A percentile compares a stretch with the other conserved stretches of the same genome.
phyloP scores from a whole-genome alignment of 2,888 invertebrate species.

The Tanypteryx hageni region DNA sequence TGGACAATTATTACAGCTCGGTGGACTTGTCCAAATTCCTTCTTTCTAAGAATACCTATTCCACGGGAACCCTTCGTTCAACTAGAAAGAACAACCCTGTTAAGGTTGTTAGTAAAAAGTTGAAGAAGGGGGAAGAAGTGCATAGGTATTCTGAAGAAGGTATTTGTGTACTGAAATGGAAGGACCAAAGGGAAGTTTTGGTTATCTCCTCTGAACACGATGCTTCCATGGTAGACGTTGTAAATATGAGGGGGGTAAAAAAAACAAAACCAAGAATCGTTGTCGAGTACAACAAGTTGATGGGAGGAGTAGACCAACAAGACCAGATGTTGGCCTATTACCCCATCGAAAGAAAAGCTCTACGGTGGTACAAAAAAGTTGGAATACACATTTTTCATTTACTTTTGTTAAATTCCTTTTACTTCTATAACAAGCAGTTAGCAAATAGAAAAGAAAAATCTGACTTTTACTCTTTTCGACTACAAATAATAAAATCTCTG shows the following conservation, averaged over 20 bases:
- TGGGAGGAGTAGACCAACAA: not conserved
- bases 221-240: not conserved
- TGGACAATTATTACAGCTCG: no score
- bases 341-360: slow-evolving; percentile 17
- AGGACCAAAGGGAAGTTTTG: not conserved
- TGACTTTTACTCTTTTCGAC: not conserved
- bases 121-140: not conserved
- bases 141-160: slow-evolving; percentile 12
- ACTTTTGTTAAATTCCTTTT: not conserved
- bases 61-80: slow-evolving; percentile 12
- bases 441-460: not conserved
- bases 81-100: not conserved
- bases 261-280: not conserved
- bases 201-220: not conserved
- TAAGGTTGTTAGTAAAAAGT: not conserved
- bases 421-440: not conserved
- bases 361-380: not conserved
- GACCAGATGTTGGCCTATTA: not conserved
- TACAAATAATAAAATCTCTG: not conserved
- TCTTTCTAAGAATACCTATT: not conserved
- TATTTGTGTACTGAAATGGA: slow-evolving; percentile 23
- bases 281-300: not conserved
- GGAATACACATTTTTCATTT: not conserved
- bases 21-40: no score
- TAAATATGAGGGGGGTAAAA: not conserved